Base-by-base conservation (phyloP, 2,113 vertebrate species). In the Labeo rohita region DNA sequence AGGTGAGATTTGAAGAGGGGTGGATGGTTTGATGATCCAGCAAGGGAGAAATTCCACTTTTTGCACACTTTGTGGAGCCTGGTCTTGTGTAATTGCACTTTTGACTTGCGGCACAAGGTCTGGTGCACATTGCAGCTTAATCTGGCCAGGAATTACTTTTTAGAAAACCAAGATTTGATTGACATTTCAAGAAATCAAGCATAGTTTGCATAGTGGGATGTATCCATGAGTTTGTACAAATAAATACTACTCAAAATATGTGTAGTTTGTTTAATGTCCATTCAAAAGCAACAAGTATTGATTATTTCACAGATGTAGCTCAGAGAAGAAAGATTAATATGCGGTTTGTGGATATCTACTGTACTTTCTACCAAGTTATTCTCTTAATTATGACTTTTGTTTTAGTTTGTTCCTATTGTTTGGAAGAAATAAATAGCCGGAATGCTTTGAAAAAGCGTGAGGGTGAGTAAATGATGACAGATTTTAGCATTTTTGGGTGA, bases 1-100 rank as follows among this genome's bases (percentile, higher is more conserved):
- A 85, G 84, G 63, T 63, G 54, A 79, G 80, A 83, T 85, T 85
- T 80, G 54, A 83, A 56, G 63, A 87, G 74, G 66, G 34, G 54
- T 83, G 49, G 49, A 68, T 49, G 49, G 12, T 15, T 54, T 72
- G 18, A 16, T 1, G 47, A 28, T 79, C 21, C 72, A n/a, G 16
- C 5, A 39, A 36, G 36, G 18, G 49, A 50, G 8, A 47, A 73
- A 87, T 77, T 50, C 49, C 6, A 28, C 75, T 86, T 45, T 63
- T 63, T 21, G 72, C 54, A 80, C 47, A 36, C 23, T 47, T 83
- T 36, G 16, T 21, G 9, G 61, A 52, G 63, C 23, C 10, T 34
- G 61, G 43, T 34, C 23, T 66, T n/a, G 23, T 23, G 23, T 82
- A 82, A 12, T 13, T 3, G 4, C 15, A 54, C 4, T 52, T 82